A percentile compares a stretch with the other conserved stretches of the same genome.
Evolutionary conservation across 2,113 vertebrate genomes (phyloP).

Genomic region (Pseudopodoces humilis): DNA sequence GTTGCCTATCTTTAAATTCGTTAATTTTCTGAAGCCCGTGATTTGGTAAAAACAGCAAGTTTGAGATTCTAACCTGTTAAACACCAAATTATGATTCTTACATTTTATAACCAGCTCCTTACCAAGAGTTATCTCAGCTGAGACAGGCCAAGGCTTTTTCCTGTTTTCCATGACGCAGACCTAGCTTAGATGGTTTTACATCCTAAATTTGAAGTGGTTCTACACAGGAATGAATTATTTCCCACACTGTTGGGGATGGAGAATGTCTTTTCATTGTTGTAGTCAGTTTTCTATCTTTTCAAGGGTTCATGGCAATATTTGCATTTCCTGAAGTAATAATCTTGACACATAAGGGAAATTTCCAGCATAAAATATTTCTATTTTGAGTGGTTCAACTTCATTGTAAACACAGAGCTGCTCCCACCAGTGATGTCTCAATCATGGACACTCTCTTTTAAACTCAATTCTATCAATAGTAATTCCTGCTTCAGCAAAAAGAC

Average conservation of each 20-base stretch:
- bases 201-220: fast-evolving
- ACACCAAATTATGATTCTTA: not conserved
- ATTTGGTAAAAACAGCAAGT: not conserved
- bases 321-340: not conserved
- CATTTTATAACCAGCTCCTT: not conserved
- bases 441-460: not conserved
- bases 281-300: not conserved
- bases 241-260: not conserved
- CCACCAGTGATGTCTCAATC: not conserved
- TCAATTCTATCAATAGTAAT: not conserved
- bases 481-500: not conserved
- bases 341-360: not conserved
- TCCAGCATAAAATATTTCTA: not conserved
- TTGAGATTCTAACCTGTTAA: not conserved
- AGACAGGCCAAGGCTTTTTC: not conserved
- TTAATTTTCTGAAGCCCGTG: not conserved
- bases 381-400: not conserved
- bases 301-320: not conserved
- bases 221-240: not conserved
- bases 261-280: not conserved
- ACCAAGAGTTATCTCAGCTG: not conserved
- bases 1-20: not conserved
- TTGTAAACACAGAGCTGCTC: not conserved
- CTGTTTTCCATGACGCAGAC: not conserved
- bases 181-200: not conserved